Percentiles rank a stretch among this genome's conserved stretches.
These are phyloP conservation scores for Turritopsis rubra DNA, from an alignment of 30 jellyfish, hydroid and myxozoan species.

Conservation along the genomic window DNA sequence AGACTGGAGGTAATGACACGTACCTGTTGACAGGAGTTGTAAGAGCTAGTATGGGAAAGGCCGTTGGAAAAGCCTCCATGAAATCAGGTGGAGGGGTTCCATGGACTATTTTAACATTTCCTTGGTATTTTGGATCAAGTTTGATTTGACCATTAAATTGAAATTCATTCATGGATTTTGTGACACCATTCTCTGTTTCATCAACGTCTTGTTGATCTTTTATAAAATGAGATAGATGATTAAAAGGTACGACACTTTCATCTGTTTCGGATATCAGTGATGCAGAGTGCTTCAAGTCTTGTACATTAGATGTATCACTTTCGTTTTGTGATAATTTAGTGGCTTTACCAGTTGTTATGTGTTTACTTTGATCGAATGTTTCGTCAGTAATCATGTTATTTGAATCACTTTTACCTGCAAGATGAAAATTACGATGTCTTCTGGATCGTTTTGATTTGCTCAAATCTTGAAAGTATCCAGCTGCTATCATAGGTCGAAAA, in stretches of 20 bases:
- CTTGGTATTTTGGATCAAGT: slow-evolving; percentile 7
- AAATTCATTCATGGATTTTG: slow-evolving; percentile 5
- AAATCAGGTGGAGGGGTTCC: slow-evolving; percentile 23
- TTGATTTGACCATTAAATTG: background rate
- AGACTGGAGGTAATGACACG: background rate
- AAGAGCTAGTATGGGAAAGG: background rate
- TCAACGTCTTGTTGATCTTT: background rate
- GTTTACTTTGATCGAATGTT: background rate
- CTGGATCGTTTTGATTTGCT: background rate
- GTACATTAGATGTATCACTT: background rate
- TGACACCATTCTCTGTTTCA: slow-evolving; percentile 4
- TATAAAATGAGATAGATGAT: background rate
- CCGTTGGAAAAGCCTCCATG: slow-evolving; percentile 11
- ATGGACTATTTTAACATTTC: slow-evolving; percentile 25
- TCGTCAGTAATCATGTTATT: background rate
- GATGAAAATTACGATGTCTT: background rate
- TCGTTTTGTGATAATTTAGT: background rate
- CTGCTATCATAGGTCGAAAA: background rate
- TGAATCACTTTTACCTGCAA: background rate
- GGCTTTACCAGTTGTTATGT: background rate
- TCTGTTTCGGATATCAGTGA: background rate
- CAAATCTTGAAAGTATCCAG: background rate
- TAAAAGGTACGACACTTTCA: background rate
- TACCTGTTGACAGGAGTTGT: background rate
- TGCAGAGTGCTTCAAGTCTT: background rate